Base-by-base conservation (phyloP, 2,888 invertebrate species). In the Hydriomena furcata region DNA sequence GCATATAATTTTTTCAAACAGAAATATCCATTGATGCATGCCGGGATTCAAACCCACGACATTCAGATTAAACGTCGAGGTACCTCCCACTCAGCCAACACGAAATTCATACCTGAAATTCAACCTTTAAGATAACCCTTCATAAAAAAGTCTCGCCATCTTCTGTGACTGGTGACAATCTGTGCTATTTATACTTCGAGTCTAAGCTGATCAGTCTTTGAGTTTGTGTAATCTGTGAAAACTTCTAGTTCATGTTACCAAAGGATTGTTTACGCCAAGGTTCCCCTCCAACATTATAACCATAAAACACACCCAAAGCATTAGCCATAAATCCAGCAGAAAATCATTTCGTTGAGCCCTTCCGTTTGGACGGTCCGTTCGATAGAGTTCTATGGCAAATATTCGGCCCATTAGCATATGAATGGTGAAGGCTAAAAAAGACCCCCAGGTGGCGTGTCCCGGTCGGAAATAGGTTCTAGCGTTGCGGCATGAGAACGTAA, bases 381-480 rank as follows among this genome's bases (percentile, higher is more conserved):
- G 43, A 52, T 49, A 48, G 34, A 41, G 7, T 43, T 57, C 55
- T 52, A 60, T 61, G 59, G 52, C 35, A 72, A 76, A 77, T 76
- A 77, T 80, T 78, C 79, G 56, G 67, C 46, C 63, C 72, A 87
- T 87, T 86, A 85, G 71, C 87, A 87, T 87, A 85, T 87, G 85
- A 87, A 87, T 86, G 84, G 76, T 76, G 68, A 72, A 60, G 71
- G 62, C 69, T 79, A 79, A 84, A 86, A 85, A 82, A 76, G 66
- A 66, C 61, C 75, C 79, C 71, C 79, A 84, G 82, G 84, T 83
- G 80, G 79, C 68, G 66, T 61, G 71, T 72, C 71, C 76, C 71
- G 67, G 52, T 55, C 76, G 82, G 84, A 85, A 82, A 82, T 84
- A 81, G 77, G 77, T 25, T 27, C 42, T 20, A 8, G 17, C 8